Evolutionary conservation across 2,888 invertebrate species (phyloP).

Genomic region (Drosophila macrospina): DNA sequence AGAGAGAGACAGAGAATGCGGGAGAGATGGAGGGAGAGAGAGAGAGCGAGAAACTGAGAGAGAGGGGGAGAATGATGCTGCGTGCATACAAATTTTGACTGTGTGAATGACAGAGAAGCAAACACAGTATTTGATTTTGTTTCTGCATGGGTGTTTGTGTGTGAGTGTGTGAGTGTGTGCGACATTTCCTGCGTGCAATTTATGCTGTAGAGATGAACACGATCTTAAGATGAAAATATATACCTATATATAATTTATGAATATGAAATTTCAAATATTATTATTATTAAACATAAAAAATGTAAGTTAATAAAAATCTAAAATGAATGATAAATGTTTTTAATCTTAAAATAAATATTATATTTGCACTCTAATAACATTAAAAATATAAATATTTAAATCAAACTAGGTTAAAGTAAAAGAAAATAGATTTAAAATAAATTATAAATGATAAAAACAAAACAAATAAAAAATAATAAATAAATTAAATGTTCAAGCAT

Average conservation of each 20-base stretch:
- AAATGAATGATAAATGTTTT: neutral
- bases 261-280: neutral
- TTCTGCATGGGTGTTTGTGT: neutral
- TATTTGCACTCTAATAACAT: too few species aligned
- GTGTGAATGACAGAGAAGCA: constrained; percentile 8
- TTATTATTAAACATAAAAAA: neutral
- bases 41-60: constrained; percentile 10
- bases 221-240: neutral
- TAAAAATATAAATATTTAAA: too few species aligned
- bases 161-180: constrained; percentile 40
- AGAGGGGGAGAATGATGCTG: constrained; percentile 28
- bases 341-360: too few species aligned
- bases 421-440: too few species aligned
- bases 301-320: too few species aligned
- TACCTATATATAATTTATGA: neutral
- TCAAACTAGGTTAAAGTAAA: too few species aligned
- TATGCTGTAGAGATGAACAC: constrained; percentile 61
- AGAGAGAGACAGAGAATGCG: neutral
- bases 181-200: constrained; percentile 71
- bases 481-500: neutral
- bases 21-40: neutral
- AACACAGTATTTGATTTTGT: constrained; percentile 5
- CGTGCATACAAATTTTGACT: constrained; percentile 21
- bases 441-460: too few species aligned
- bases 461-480: neutral